These are phyloP conservation scores for Brachionus sp. DNA, from an alignment of 1,140 invertebrate genomes.

Conservation along the genomic window DNA sequence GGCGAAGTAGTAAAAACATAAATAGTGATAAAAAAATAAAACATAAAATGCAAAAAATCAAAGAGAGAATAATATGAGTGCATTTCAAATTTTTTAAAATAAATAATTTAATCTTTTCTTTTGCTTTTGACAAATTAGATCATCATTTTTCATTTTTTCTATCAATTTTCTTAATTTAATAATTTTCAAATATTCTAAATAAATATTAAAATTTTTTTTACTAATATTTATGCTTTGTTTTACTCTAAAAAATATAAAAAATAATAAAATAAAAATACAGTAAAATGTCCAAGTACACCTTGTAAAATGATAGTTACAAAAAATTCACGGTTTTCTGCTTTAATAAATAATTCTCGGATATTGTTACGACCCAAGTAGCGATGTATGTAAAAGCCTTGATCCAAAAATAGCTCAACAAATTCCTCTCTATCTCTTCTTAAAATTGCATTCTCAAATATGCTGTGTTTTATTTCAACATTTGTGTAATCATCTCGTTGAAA, in stretches of 20 bases:
- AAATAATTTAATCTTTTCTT: too few species aligned
- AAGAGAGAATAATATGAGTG: too few species aligned
- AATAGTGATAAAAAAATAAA: too few species aligned
- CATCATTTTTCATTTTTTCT: too few species aligned
- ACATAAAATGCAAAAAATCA: too few species aligned
- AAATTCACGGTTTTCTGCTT: conserved; percentile 57
- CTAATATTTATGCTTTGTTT: too few species aligned
- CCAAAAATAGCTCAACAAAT: conserved; percentile 60
- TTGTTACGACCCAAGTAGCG: conserved; percentile 56
- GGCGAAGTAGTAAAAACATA: too few species aligned
- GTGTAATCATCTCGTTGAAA: conserved; percentile 55
- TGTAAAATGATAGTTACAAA: conserved; percentile 58
- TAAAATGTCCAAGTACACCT: conserved; percentile 55
- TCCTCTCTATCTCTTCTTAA: conserved; percentile 57
- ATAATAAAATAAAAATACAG: background rate
- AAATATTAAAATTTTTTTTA: too few species aligned
- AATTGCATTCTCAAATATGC: conserved; percentile 59
- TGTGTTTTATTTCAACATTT: conserved; percentile 58
- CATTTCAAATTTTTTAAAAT: too few species aligned
- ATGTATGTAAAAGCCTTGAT: conserved; percentile 58
- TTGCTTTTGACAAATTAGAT: too few species aligned
- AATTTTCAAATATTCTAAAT: too few species aligned
- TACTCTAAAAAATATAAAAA: background rate
- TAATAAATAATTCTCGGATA: conserved; percentile 56
- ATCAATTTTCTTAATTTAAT: too few species aligned